Evolutionary conservation across 2,888 invertebrate genomes (phyloP).

Genomic region (Drosophila antonietae): DNA sequence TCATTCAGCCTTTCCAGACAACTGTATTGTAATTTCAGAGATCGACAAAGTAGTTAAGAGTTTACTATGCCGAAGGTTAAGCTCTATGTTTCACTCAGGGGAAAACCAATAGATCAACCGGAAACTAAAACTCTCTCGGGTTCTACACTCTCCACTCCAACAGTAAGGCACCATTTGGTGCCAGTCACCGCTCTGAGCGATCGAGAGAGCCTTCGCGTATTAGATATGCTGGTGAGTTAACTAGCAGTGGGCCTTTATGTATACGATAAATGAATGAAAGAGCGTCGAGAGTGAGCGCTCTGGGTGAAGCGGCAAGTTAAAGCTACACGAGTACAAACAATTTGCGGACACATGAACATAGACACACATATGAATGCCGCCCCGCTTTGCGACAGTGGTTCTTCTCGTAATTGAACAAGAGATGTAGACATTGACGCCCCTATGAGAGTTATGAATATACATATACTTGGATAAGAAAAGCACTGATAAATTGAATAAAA

Average conservation of each 20-base stretch:
- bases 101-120: constrained; percentile 27
- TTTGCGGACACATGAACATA: constrained; percentile 20
- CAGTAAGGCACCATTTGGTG: constrained; percentile 61
- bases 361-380: constrained; percentile 41
- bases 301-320: constrained; percentile 35
- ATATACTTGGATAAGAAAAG: constrained; percentile 62
- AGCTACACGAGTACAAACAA: constrained; percentile 35
- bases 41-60: neutral
- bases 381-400: constrained; percentile 49
- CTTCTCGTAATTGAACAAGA: constrained; percentile 66
- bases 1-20: neutral
- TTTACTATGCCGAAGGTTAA: constrained; percentile 1
- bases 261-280: constrained; percentile 52
- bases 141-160: neutral
- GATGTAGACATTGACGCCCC: constrained; percentile 68
- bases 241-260: constrained; percentile 41
- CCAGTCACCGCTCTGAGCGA: constrained; percentile 65
- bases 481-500: constrained; percentile 63
- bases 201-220: constrained; percentile 26
- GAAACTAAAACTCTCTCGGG: constrained; percentile 33
- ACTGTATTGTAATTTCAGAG: neutral
- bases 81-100: neutral
- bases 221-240: constrained; percentile 54
- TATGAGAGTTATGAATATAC: constrained; percentile 43
- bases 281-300: constrained; percentile 12